Evolutionary conservation across 1,140 invertebrate genomes (phyloP).

Genomic region (Arion vulgaris): DNA sequence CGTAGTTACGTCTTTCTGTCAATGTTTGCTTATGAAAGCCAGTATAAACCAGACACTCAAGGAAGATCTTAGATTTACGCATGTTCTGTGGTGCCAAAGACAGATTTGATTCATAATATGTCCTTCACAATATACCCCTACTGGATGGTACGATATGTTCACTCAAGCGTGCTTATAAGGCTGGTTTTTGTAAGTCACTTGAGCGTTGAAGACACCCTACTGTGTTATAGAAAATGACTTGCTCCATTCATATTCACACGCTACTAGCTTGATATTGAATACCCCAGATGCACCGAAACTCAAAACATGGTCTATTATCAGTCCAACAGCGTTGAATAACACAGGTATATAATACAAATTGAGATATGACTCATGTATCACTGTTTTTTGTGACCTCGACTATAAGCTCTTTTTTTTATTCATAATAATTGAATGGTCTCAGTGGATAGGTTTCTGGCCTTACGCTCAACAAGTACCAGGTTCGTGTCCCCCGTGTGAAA

Average conservation of each 20-base stretch:
- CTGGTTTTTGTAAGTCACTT: neutral
- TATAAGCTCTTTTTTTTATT: too few relatives aligned
- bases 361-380: neutral
- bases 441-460: too few relatives aligned
- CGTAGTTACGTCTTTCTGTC: too few relatives aligned
- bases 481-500: too few relatives aligned
- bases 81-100: too few relatives aligned
- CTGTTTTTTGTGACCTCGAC: neutral
- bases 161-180: neutral
- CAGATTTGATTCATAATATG: too few relatives aligned
- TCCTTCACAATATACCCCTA: neutral
- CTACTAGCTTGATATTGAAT: neutral
- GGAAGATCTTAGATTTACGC: too few relatives aligned
- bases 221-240: neutral
- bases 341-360: neutral
- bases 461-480: too few relatives aligned
- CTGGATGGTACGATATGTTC: neutral
- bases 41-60: too few relatives aligned
- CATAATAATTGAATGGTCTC: too few relatives aligned
- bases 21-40: too few relatives aligned
- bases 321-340: neutral
- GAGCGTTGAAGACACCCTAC: neutral
- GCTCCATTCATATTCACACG: neutral
- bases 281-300: neutral
- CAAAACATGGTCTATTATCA: neutral